A percentile compares a stretch with the other conserved stretches of the same genome.
Evolutionary conservation across 2,888 invertebrate genomes (phyloP).

Genomic region (Cremastinae sp.): DNA sequence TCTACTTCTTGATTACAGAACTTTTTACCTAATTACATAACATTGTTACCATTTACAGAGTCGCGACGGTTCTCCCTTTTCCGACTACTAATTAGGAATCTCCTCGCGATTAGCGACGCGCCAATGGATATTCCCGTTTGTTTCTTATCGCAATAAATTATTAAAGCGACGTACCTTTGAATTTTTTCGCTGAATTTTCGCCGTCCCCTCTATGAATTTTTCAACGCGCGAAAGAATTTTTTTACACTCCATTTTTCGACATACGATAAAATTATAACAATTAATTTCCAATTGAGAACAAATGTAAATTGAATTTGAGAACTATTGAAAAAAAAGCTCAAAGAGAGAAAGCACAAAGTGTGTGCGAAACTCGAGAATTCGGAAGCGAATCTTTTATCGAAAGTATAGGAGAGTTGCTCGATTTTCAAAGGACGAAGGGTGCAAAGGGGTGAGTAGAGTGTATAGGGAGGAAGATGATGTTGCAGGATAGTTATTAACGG

Average conservation of each 20-base stretch:
- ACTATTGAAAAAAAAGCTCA: too few relatives aligned
- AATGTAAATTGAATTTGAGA: too few relatives aligned
- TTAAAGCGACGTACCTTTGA: constrained; percentile 31
- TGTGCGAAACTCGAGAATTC: constrained; percentile 20
- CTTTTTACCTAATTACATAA: constrained; percentile 80
- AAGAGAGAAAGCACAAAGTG: too few relatives aligned
- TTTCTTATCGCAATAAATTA: constrained; percentile 59
- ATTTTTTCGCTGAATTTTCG: constrained; percentile 7
- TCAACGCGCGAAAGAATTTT: too few relatives aligned
- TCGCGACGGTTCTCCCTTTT: constrained; percentile 70
- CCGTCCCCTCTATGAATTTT: too few relatives aligned
- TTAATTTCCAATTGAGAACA: too few relatives aligned
- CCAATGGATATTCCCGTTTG: constrained; percentile 58
- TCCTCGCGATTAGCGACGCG: constrained; percentile 70
- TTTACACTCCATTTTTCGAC: too few relatives aligned
- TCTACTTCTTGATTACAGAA: constrained; percentile 80
- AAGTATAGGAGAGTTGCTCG: constrained; percentile 39
- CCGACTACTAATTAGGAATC: constrained; percentile 77
- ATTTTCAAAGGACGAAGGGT: neutral
- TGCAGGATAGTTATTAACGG: constrained; percentile 49
- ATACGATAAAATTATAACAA: too few relatives aligned
- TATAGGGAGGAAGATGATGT: neutral
- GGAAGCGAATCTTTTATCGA: constrained; percentile 49
- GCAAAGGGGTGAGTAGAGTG: neutral
- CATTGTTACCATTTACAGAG: constrained; percentile 79